Conservation (phyloP, 1,140 invertebrate genomes). For the Drosophila lacteicornis region DNA sequence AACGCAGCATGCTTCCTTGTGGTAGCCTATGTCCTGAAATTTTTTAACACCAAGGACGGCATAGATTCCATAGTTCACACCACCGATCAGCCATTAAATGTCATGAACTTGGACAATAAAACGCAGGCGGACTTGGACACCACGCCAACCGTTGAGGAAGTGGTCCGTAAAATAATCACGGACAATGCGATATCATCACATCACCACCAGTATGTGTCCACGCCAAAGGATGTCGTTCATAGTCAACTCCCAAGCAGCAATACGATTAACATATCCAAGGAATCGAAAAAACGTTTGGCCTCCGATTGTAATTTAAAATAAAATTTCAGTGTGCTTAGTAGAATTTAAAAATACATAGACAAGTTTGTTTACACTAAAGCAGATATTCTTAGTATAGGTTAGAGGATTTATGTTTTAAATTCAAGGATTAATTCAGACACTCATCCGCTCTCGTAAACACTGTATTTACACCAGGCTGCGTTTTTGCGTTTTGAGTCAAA, state of each 20-base stretch:
- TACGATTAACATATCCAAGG: slow-evolving; percentile 29
- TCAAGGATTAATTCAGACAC: too few relatives aligned
- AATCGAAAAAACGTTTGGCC: slow-evolving; percentile 23
- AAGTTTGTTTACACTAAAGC: background rate
- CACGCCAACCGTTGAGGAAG: slow-evolving; percentile 38
- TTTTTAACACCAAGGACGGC: slow-evolving; percentile 44
- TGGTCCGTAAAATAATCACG: slow-evolving; percentile 61
- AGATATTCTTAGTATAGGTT: background rate
- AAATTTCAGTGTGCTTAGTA: slow-evolving; percentile 4
- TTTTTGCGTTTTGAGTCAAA: too few relatives aligned
- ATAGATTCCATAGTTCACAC: slow-evolving; percentile 48
- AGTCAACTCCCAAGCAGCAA: slow-evolving; percentile 14
- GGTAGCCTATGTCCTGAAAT: slow-evolving; percentile 90
- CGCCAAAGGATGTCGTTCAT: slow-evolving; percentile 28
- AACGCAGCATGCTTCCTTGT: slow-evolving; percentile 96
- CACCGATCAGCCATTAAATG: slow-evolving; percentile 34
- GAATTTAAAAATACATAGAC: background rate
- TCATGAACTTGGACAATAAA: slow-evolving; percentile 62
- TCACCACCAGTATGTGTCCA: slow-evolving; percentile 15
- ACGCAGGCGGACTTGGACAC: slow-evolving; percentile 21
- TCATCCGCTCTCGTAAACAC: too few relatives aligned
- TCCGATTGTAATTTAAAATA: slow-evolving; percentile 40
- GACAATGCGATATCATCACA: slow-evolving; percentile 19
- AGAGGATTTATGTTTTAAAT: background rate
- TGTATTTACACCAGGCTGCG: too few relatives aligned